A percentile compares a stretch with the other conserved stretches of the same genome.
phyloP scores from a whole-genome alignment of 2,113 vertebrate species.

The Cranoglanis bouderius region DNA sequence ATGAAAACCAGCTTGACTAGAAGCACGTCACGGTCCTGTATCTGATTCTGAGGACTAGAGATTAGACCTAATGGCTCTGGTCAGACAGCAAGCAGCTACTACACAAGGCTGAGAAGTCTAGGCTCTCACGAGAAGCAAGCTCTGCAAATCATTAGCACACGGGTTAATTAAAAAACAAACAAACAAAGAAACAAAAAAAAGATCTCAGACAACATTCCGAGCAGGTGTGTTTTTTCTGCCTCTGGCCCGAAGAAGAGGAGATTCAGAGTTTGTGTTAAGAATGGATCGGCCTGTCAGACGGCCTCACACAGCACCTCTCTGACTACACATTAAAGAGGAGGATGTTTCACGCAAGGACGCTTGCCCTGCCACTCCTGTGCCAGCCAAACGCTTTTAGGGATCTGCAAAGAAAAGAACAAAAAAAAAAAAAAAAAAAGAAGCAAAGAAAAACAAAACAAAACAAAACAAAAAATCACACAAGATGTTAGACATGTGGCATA shows the following conservation, averaged over 20 bases:
- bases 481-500: slow-evolving; percentile 62
- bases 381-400: slow-evolving; percentile 80
- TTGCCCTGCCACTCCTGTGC: slow-evolving; percentile 76
- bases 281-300: slow-evolving; percentile 47
- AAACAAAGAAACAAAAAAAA: background rate
- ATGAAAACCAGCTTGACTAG: slow-evolving; percentile 11
- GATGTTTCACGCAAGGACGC: slow-evolving; percentile 72
- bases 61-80: slow-evolving; percentile 40
- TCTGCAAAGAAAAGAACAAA: slow-evolving; percentile 80
- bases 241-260: slow-evolving; percentile 45
- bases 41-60: slow-evolving; percentile 34
- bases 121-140: slow-evolving; percentile 52
- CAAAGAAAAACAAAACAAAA: slow-evolving; percentile 60
- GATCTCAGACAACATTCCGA: slow-evolving; percentile 24
- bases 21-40: slow-evolving; percentile 22
- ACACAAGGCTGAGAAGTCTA: slow-evolving; percentile 45
- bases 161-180: slow-evolving; percentile 1
- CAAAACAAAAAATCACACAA: slow-evolving; percentile 56
- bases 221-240: slow-evolving; percentile 24
- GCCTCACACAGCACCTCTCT: slow-evolving; percentile 52
- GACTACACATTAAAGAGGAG: slow-evolving; percentile 57
- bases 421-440: slow-evolving; percentile 65
- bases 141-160: slow-evolving; percentile 52
- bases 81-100: slow-evolving; percentile 46
- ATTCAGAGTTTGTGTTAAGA: slow-evolving; percentile 49